Evolutionary conservation across 2,797 vertebrate species (phyloP).

Genomic region (Threskiornis aethiopicus): DNA sequence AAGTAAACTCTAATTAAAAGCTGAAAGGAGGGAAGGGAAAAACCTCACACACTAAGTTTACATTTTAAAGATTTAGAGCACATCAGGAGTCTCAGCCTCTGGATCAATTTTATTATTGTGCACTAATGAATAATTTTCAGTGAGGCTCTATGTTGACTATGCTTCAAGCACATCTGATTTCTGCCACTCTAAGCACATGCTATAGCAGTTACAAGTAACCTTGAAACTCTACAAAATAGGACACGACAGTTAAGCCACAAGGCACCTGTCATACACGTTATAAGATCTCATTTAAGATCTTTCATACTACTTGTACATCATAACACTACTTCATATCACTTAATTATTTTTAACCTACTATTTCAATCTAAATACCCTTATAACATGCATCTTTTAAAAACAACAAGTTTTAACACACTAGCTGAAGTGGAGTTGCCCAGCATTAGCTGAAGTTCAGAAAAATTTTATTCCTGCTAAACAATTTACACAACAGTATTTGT

Average conservation of each 20-base stretch:
- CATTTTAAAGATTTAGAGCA: neutral
- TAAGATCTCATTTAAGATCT: neutral
- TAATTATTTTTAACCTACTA: neutral
- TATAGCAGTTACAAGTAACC: neutral
- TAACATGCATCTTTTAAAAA: accelerated
- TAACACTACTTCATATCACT: neutral
- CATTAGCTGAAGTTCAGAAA: neutral
- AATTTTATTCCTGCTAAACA: neutral
- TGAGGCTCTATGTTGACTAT: neutral
- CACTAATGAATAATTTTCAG: neutral
- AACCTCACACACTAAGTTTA: accelerated
- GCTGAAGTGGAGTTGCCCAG: neutral
- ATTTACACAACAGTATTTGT: neutral
- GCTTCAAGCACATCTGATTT: neutral
- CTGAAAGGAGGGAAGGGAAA: neutral
- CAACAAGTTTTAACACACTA: neutral
- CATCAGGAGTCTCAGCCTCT: neutral
- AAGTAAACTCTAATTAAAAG: neutral
- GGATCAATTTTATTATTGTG: neutral
- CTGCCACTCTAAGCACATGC: neutral
- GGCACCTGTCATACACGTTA: neutral
- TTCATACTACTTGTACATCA: neutral
- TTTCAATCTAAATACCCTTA: neutral
- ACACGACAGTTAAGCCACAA: slow-evolving; percentile 60
- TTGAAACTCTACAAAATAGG: neutral